These are phyloP conservation scores for Drosophila prostipennis DNA, from an alignment of 2,888 invertebrate genomes.

Conservation along the genomic window DNA sequence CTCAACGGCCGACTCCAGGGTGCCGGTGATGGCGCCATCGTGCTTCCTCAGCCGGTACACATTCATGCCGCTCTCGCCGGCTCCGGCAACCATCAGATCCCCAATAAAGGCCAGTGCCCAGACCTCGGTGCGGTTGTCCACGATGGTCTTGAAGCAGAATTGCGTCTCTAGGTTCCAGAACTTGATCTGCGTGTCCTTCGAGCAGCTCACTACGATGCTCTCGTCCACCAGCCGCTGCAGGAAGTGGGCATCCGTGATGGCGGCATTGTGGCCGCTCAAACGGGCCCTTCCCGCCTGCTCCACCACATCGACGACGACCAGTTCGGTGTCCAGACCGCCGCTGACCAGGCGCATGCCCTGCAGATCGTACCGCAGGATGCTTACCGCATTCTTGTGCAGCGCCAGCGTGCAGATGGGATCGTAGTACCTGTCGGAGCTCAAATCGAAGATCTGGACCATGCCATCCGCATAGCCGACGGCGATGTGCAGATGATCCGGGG, in stretches of 20 bases:
- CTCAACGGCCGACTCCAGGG: conserved; percentile 84
- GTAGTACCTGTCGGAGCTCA: conserved; percentile 87
- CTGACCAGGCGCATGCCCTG: conserved; percentile 94
- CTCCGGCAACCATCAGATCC: conserved; percentile 94
- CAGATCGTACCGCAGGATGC: conserved; percentile 92
- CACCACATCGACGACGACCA: conserved; percentile 97
- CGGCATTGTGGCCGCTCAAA: conserved; percentile 95
- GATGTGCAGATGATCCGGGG: conserved; percentile 90
- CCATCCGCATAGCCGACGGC: conserved; percentile 98
- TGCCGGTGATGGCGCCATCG: conserved; percentile 76
- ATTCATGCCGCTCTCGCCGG: conserved; percentile 92
- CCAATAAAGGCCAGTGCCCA: conserved; percentile 93
- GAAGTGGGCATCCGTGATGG: conserved; percentile 92
- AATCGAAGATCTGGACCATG: conserved; percentile 91
- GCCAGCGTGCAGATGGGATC: conserved; percentile 87
- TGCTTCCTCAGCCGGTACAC: conserved; percentile 91
- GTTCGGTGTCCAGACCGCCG: conserved; percentile 94
- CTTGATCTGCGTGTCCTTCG: conserved; percentile 97
- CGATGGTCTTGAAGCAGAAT: conserved; percentile 97
- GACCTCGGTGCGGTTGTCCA: conserved; percentile 94
- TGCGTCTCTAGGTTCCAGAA: conserved; percentile 98
- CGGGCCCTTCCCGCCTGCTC: conserved; percentile 95
- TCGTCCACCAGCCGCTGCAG: conserved; percentile 85
- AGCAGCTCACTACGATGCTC: conserved; percentile 90
- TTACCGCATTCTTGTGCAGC: conserved; percentile 94